Percentiles rank a stretch among this genome's conserved stretches.
phyloP scores from a whole-genome alignment of 2,888 invertebrate species.

The Drosophila paracracens region DNA sequence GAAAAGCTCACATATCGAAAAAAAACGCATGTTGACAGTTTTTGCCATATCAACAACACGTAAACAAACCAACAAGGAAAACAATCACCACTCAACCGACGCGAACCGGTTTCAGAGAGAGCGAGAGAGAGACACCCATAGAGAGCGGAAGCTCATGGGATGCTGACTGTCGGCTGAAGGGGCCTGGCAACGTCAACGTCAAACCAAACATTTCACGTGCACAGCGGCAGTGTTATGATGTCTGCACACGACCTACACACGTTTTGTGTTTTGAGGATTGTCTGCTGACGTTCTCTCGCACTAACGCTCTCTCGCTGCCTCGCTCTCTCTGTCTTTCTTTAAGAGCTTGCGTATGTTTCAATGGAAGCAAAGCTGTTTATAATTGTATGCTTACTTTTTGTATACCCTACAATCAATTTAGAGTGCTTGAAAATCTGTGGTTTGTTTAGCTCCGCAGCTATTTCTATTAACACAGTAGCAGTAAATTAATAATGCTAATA shows the following conservation, averaged over 20 bases:
- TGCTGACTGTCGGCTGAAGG: slow-evolving; percentile 27
- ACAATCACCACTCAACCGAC: slow-evolving; percentile 51
- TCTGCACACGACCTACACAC: slow-evolving; percentile 74
- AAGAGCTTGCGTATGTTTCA: slow-evolving; percentile 22
- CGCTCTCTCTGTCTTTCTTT: slow-evolving; percentile 11
- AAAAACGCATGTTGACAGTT: slow-evolving; percentile 24
- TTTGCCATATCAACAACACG: slow-evolving; percentile 60
- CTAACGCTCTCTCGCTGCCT: slow-evolving; percentile 4
- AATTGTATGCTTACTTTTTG: slow-evolving; percentile 8
- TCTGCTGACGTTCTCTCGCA: slow-evolving; percentile 7
- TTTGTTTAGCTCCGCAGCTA: not conserved
- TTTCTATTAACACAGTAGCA: not conserved
- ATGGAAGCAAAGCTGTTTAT: slow-evolving; percentile 7
- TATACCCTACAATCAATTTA: slow-evolving; percentile 17
- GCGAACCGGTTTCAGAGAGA: slow-evolving; percentile 53
- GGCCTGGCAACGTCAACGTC: slow-evolving; percentile 54
- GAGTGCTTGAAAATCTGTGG: not conserved
- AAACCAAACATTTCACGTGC: slow-evolving; percentile 62
- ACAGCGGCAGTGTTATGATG: slow-evolving; percentile 30
- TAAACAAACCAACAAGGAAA: slow-evolving; percentile 73
- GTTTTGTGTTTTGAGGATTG: slow-evolving; percentile 54
- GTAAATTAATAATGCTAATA: not conserved
- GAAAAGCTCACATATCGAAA: slow-evolving; percentile 47
- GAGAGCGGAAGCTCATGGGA: slow-evolving; percentile 43
- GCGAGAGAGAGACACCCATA: not conserved